Evolutionary conservation across 2,113 vertebrate species (phyloP).

Genomic region (Corapipo altera): DNA sequence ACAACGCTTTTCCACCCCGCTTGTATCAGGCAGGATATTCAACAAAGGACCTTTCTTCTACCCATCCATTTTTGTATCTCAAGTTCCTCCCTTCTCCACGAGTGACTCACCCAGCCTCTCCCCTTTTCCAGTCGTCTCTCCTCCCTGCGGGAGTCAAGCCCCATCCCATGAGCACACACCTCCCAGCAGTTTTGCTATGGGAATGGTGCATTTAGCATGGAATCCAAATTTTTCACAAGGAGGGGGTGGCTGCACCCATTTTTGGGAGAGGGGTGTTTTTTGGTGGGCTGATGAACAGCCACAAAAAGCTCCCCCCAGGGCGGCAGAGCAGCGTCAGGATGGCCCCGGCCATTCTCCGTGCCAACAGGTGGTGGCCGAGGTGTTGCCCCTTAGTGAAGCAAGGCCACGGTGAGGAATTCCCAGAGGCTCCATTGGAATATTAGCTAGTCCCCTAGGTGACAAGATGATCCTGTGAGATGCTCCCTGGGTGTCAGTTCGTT

Average conservation of each 20-base stretch:
- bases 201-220: background rate
- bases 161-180: fast-evolving
- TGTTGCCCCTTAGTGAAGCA: background rate
- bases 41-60: conserved; percentile 42
- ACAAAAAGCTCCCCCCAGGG: background rate
- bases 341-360: fast-evolving
- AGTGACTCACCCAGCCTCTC: conserved; percentile 27
- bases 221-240: background rate
- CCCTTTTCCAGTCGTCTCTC: background rate
- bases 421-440: background rate
- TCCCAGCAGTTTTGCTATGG: background rate
- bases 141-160: background rate
- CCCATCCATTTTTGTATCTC: background rate
- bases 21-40: background rate
- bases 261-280: background rate
- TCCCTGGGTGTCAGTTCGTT: background rate
- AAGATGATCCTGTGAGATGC: background rate
- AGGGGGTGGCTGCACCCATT: background rate
- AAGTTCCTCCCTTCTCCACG: conserved; percentile 11
- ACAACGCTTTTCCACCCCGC: background rate
- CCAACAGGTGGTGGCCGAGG: fast-evolving
- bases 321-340: background rate
- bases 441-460: background rate
- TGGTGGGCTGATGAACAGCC: background rate
- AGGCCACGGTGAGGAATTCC: background rate